Evolutionary conservation across 2,888 invertebrate genomes (phyloP), one percentile per base, ranked within the genome.

Genomic region (Hyles lineata): DNA sequence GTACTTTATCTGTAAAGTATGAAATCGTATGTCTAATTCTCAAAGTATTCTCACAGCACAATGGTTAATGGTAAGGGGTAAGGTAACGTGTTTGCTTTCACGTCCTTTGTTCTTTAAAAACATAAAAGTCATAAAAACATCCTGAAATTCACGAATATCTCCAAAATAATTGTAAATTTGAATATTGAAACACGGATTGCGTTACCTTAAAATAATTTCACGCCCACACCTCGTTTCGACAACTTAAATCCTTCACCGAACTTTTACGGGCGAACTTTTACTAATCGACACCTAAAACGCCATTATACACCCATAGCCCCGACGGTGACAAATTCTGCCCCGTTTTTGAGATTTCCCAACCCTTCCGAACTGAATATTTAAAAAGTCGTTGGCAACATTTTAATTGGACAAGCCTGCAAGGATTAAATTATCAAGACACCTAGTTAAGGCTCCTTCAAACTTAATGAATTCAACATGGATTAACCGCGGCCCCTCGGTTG

Each of bases 361-460:
- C 93, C 93, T 90, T 91, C 85, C 85, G 83, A 85, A 77, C 74
- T 92, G 92, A 93, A 94, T 94, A 94, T 94, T 94, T 94, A 94
- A 94, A 94, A 94, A 94, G 92, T 94, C 93, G 92, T 93, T 92
- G 92, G 89, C 87, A 92, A 92, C 90, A 91, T 90, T 92, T 91
- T 94, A 94, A 94, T 94, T 93, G 94, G 92, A 89, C 91, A 91
- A 92, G 91, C 92, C 90, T 86, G 91, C 83, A 87, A 89, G 93
- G 94, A 94, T 94, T 94, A 94, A 94, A 94, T 94, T 94, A 94
- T 94, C 92, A 94, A 94, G 94, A 93, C 94, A 94, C 94, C 94
- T 94, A 90, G 93, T 93, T 92, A 93, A 88, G 85, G 87, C 90
- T 87, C 88, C 89, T 89, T 85, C 85, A 86, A 91, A 91, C 88